phyloP scores from a whole-genome alignment of 2,888 invertebrate genomes.

The Acrobeloides nanus region DNA sequence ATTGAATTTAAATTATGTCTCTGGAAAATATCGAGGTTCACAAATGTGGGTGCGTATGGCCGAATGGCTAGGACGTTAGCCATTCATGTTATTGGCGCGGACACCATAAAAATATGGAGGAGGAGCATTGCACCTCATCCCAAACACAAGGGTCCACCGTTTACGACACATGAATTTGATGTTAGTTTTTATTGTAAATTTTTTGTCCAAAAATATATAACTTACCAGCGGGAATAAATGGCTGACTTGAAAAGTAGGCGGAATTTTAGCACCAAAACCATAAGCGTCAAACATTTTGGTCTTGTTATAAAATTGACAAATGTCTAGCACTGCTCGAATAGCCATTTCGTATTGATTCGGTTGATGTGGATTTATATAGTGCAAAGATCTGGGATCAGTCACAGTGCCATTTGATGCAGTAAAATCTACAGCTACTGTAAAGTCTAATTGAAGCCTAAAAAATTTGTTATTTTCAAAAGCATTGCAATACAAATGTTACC shows the following conservation, averaged over 20 bases:
- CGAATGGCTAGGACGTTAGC: too few relatives aligned
- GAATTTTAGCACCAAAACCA: slow-evolving; percentile 61
- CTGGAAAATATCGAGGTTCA: too few relatives aligned
- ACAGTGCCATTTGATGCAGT: slow-evolving; percentile 59
- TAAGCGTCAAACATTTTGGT: slow-evolving; percentile 60
- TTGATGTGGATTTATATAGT: slow-evolving; percentile 55
- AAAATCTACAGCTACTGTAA: slow-evolving; percentile 58
- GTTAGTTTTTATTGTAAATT: too few relatives aligned
- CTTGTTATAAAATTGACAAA: slow-evolving; percentile 47
- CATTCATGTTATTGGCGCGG: too few relatives aligned
- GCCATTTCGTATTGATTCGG: slow-evolving; percentile 60
- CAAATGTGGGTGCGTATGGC: too few relatives aligned
- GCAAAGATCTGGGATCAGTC: slow-evolving; percentile 52
- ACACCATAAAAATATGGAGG: too few relatives aligned
- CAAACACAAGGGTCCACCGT: too few relatives aligned
- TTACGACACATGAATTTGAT: too few relatives aligned
- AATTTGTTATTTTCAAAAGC: neutral
- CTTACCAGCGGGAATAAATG: slow-evolving; percentile 59
- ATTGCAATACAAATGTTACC: slow-evolving; percentile 44
- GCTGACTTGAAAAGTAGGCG: slow-evolving; percentile 57
- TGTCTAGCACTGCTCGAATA: slow-evolving; percentile 35
- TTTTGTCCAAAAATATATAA: too few relatives aligned
- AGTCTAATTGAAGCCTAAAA: slow-evolving; percentile 57
- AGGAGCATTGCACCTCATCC: too few relatives aligned
- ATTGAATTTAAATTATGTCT: too few relatives aligned